Base-by-base conservation (phyloP, 2,888 invertebrate species). In the Cephus runcator region DNA sequence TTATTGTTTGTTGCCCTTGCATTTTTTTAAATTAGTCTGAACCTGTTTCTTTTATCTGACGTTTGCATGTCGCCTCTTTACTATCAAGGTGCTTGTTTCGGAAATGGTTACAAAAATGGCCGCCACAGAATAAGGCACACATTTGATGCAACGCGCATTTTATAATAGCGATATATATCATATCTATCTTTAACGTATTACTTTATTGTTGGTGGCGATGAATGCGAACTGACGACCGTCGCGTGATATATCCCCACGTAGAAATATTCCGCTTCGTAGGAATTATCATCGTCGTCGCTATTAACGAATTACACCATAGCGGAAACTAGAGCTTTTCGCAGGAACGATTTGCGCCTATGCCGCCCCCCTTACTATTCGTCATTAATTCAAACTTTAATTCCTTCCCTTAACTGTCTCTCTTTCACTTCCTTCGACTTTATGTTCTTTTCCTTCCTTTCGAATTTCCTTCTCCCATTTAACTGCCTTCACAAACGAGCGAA, bases 41-140 rank as follows among this genome's bases (percentile, higher is more conserved):
- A 56, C 56, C 56, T 56, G 56, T 56, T 56, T 23, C 56, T 56
- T 56, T 56, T 23, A 56, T 73, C 73, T 36, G 73, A 71, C 73
- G 71, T 75, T 71, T 78, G 73, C 76, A 69, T 73, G 73, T 80
- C 75, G 78, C 75, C 69, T 75, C 77, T 69, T 78, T 74, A 77
- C 77, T 81, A 81, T 82, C 83, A 84, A 86, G 83, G 81, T 84
- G 86, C 84, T 84, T 85, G 81, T 82, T 85, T 81, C 86, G 85
- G 56, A 87, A 89, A 87, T 87, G 84, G 85, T 90, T 90, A 89
- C 88, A 89, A 89, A 88, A 91, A 90, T 90, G 90, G 88, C 89
- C 89, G 90, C 90, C 90, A 90, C 90, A 88, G 88, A 89, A 90
- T 91, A 91, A 91, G 91, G 91, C 91, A 91, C 91, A 91, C 91